These are phyloP conservation scores for Oncorhynchus tshawytscha DNA, from an alignment of 2,113 vertebrate genomes.

Conservation along the genomic window DNA sequence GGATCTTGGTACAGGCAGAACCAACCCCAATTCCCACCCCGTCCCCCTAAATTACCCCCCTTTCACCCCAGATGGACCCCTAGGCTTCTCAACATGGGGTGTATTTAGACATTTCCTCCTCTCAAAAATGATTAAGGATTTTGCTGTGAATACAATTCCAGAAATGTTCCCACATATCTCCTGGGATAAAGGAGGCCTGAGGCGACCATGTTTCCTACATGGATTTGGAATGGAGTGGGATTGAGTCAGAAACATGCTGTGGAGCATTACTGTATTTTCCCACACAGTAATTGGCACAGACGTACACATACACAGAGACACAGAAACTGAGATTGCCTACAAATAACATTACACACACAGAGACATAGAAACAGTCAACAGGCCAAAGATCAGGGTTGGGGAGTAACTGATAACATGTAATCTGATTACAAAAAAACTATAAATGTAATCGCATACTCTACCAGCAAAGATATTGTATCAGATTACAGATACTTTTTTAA, in stretches of 20 bases:
- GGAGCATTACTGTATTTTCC: not conserved
- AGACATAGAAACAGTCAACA: too few species aligned
- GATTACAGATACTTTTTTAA: too few species aligned
- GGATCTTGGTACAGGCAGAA: not conserved
- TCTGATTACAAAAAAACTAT: too few species aligned
- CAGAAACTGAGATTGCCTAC: too few species aligned
- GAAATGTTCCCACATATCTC: slow-evolving; percentile 37
- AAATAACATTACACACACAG: too few species aligned
- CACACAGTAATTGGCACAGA: too few species aligned
- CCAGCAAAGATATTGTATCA: too few species aligned
- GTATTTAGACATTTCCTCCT: slow-evolving; percentile 20
- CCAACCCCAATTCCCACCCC: not conserved
- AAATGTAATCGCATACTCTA: too few species aligned
- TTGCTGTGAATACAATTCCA: slow-evolving; percentile 17
- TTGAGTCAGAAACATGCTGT: not conserved
- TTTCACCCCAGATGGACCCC: slow-evolving; percentile 7
- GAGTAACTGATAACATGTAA: too few species aligned
- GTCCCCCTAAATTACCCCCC: not conserved
- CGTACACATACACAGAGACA: not conserved
- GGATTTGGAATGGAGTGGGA: not conserved
- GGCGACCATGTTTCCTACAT: slow-evolving; percentile 9
- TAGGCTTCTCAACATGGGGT: slow-evolving; percentile 11
- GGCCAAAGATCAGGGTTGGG: too few species aligned
- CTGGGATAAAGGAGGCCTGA: slow-evolving; percentile 11
- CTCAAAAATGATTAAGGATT: slow-evolving; percentile 31